phyloP scores from a whole-genome alignment of 2,113 vertebrate genomes.

The Etia nguti region DNA sequence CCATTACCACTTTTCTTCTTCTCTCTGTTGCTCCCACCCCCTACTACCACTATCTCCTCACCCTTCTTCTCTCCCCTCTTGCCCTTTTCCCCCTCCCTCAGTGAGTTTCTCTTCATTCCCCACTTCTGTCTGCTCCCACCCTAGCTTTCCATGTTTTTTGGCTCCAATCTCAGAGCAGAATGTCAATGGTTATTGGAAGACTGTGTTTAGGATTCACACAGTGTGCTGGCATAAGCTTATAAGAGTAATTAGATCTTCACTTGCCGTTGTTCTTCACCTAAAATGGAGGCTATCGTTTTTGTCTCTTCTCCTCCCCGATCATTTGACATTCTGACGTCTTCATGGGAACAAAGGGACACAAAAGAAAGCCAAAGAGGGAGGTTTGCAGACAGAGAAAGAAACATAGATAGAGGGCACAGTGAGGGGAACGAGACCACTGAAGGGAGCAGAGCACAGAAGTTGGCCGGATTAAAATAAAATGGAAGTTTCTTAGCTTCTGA shows the following conservation, averaged over 20 bases:
- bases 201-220: constrained; percentile 25
- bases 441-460: neutral
- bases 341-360: constrained; percentile 6
- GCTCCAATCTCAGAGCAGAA: neutral
- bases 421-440: neutral
- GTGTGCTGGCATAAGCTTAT: constrained; percentile 27
- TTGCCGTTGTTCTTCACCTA: constrained; percentile 27
- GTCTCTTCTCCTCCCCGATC: constrained; percentile 6
- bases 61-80: neutral
- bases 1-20: neutral
- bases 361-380: neutral
- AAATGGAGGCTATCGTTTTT: constrained; percentile 24
- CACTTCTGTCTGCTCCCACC: neutral
- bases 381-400: neutral
- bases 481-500: neutral
- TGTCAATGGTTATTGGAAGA: neutral
- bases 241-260: constrained; percentile 51
- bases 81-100: neutral
- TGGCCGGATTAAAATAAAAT: neutral
- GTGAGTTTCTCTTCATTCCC: neutral
- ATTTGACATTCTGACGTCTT: constrained; percentile 33
- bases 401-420: neutral
- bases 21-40: neutral
- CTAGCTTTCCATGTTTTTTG: neutral
- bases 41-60: neutral